Evolutionary conservation across 2,888 invertebrate genomes (phyloP), one percentile per base, ranked within the genome.

Genomic region (Cantharis nigra): DNA sequence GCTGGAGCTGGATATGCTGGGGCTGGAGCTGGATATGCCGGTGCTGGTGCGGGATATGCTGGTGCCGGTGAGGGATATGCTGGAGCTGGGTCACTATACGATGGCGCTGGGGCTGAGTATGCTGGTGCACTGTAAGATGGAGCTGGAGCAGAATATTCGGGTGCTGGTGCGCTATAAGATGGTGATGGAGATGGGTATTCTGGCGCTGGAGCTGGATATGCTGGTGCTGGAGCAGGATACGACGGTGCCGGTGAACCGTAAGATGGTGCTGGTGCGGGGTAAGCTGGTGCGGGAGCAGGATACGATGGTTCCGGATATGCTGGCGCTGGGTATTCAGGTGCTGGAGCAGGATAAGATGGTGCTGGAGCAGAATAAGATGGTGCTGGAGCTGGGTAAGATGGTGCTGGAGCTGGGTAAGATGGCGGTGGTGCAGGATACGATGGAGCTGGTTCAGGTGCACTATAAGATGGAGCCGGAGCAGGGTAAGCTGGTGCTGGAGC

Each of bases 401-500:
- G 71, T 13, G 76, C 63, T 33, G 80, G 78, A 33, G 79, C 78
- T 0, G 20, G 30, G 70, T 83, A 83, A 16, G 81, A 78, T 62
- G 79, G 79, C 2, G 73, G 69, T n/a, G 74, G 70, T 3, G 74
- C 63, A 4, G 33, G 33, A 3, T 64, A 74, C n/a, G 77, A 0
- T 30, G 72, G 30, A 16, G 71, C 18, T 14, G 65, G 65, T 5
- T 4, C 23, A 0, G 23, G 23, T 28, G 73, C 26, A n/a, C 18
- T 11, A 20, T 74, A 74, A 0, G 72, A 18, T 71, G 71, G 71
- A 7, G 63, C 30, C 9, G 72, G 49, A 3, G 18, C 71, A 3
- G 75, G 28, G 75, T 81, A 81, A 14, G 74, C 28, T 64, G 74
- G 78, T 18, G 82, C 80, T 65, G 82, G 82, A 18, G 82, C 80